Percentiles rank a stretch among this genome's conserved stretches.
Conservation (phyloP, 2,113 vertebrate species). For the Carollia perspicillata region DNA sequence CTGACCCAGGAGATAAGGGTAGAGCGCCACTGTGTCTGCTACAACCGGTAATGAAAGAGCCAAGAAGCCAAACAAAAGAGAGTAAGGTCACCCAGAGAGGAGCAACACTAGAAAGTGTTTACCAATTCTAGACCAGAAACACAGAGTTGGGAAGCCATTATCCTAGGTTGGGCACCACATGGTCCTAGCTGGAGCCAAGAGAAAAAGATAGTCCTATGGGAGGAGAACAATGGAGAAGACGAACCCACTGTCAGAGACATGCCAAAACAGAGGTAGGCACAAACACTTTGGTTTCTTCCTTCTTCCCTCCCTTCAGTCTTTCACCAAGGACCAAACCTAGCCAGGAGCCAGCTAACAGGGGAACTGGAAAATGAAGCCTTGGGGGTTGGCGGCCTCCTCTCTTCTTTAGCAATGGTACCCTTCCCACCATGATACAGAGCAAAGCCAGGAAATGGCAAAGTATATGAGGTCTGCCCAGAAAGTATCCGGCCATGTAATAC, state of each 20-base stretch:
- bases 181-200: background rate
- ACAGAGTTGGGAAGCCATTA: background rate
- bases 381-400: too few relatives aligned
- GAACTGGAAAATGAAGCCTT: background rate
- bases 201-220: background rate
- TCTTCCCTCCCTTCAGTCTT: background rate
- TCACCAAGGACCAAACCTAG: background rate
- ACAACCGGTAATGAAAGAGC: background rate
- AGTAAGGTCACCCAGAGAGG: background rate
- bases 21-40: background rate
- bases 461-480: too few relatives aligned
- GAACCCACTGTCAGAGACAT: background rate
- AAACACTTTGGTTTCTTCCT: background rate
- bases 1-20: background rate
- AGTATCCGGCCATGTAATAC: too few relatives aligned
- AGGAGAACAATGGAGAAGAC: background rate
- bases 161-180: background rate
- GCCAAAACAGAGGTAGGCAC: background rate
- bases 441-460: background rate
- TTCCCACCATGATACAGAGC: background rate
- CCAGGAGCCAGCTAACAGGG: background rate
- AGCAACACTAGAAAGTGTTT: background rate
- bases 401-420: background rate
- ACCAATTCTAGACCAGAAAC: background rate
- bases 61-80: background rate